These are phyloP conservation scores for Nycticebus coucang DNA, from an alignment of 2,113 vertebrate species.

Conservation along the genomic window DNA sequence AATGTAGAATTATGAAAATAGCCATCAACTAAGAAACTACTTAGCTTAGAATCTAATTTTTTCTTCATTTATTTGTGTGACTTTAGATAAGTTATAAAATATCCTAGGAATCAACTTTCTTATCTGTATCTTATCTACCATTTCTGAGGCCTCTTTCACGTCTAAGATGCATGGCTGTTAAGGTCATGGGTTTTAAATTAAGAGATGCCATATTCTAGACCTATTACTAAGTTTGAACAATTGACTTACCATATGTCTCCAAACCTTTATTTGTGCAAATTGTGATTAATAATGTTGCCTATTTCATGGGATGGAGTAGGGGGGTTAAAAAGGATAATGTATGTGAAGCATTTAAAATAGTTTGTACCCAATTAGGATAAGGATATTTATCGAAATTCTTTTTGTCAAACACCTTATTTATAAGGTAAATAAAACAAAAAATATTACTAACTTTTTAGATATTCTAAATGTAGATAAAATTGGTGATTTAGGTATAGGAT, in stretches of 20 bases:
- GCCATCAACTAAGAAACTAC: neutral
- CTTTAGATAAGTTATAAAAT: constrained; percentile 13
- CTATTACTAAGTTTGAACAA: neutral
- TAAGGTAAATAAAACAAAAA: neutral
- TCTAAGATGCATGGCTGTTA: neutral
- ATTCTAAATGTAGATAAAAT: neutral
- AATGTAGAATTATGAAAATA: neutral
- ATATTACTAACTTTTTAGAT: neutral
- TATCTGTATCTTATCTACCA: neutral
- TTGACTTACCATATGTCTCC: neutral
- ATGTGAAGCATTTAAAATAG: neutral
- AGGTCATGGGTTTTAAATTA: neutral
- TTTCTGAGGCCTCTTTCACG: neutral
- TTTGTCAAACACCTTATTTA: neutral
- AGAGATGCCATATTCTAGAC: neutral
- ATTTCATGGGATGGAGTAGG: neutral
- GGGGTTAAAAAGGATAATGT: neutral
- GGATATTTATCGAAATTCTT: neutral
- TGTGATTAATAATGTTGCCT: neutral
- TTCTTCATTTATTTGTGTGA: neutral
- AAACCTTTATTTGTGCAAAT: neutral
- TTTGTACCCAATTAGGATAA: neutral
- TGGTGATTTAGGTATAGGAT: neutral
- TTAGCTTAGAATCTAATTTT: constrained; percentile 12
- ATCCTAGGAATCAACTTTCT: neutral